phyloP scores from a whole-genome alignment of 2,797 vertebrate species.

The Falco concolor region DNA sequence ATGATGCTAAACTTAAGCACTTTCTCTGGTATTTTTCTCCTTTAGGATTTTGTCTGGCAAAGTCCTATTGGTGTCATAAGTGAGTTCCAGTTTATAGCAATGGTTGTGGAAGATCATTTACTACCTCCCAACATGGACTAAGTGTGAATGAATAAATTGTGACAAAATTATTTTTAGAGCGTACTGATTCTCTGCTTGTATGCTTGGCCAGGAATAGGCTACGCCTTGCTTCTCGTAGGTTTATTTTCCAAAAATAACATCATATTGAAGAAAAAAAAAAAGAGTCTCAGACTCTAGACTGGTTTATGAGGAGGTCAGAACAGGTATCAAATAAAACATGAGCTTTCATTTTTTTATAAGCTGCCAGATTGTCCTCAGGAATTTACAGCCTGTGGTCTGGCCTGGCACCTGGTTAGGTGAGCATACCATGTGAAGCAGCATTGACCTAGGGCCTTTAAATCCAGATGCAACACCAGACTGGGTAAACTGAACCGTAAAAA shows the following conservation, averaged over 20 bases:
- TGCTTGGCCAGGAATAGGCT: not conserved
- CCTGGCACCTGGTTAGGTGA: conserved; percentile 9
- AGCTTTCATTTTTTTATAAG: conserved; percentile 1
- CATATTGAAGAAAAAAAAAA: not conserved
- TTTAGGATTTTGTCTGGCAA: not conserved
- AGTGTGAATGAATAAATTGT: conserved; percentile 6
- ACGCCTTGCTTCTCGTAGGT: not conserved
- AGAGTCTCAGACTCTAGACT: not conserved
- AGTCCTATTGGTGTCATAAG: not conserved
- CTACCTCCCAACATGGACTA: not conserved
- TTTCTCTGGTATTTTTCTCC: not conserved
- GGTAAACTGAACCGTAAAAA: not conserved
- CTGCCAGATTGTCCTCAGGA: not conserved
- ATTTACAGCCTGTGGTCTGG: not conserved
- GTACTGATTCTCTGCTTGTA: not conserved
- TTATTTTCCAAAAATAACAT: not conserved
- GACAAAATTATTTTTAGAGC: conserved; percentile 17
- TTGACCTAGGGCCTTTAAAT: not conserved
- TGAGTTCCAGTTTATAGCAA: not conserved
- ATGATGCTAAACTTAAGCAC: not conserved
- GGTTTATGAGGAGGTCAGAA: not conserved
- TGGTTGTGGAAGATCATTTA: not conserved
- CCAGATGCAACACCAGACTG: not conserved
- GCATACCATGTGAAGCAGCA: not conserved
- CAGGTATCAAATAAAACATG: not conserved